phyloP scores from a whole-genome alignment of 2,113 vertebrate genomes.

The Cebidichthys violaceus region DNA sequence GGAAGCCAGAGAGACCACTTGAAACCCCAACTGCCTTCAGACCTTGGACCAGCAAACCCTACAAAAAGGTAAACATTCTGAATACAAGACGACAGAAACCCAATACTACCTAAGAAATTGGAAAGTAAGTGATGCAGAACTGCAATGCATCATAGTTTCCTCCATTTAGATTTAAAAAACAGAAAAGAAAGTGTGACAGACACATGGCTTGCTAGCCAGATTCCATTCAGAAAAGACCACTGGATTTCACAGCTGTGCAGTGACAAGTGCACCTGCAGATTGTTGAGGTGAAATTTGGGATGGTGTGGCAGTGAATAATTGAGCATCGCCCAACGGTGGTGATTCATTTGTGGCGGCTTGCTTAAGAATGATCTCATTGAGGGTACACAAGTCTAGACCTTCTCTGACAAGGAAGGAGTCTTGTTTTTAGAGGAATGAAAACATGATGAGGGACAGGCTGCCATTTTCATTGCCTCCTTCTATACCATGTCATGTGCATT shows the following conservation, averaged over 20 bases:
- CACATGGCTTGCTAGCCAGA: constrained; percentile 56
- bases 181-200: constrained; percentile 46
- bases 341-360: constrained; percentile 40
- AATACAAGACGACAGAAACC: constrained; percentile 63
- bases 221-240: constrained; percentile 60
- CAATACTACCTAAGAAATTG: constrained; percentile 64
- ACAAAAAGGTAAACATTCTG: constrained; percentile 48
- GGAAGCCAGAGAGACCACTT: constrained; percentile 51
- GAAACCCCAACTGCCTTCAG: constrained; percentile 55
- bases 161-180: constrained; percentile 35
- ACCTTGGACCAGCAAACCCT: constrained; percentile 52
- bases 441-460: constrained; percentile 35
- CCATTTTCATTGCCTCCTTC: constrained; percentile 25
- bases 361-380: constrained; percentile 52
- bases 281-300: constrained; percentile 37
- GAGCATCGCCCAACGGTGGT: constrained; percentile 14
- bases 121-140: constrained; percentile 64
- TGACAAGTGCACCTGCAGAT: constrained; percentile 65
- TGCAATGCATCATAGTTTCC: constrained; percentile 71
- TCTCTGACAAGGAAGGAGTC: constrained; percentile 28
- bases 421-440: constrained; percentile 45
- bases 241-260: constrained; percentile 53
- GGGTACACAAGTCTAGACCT: constrained; percentile 10
- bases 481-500: constrained; percentile 10
- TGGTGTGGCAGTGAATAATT: constrained; percentile 12